Base-by-base conservation (phyloP, 2,888 invertebrate genomes). In the Acanthococcus lagerstroemiae region DNA sequence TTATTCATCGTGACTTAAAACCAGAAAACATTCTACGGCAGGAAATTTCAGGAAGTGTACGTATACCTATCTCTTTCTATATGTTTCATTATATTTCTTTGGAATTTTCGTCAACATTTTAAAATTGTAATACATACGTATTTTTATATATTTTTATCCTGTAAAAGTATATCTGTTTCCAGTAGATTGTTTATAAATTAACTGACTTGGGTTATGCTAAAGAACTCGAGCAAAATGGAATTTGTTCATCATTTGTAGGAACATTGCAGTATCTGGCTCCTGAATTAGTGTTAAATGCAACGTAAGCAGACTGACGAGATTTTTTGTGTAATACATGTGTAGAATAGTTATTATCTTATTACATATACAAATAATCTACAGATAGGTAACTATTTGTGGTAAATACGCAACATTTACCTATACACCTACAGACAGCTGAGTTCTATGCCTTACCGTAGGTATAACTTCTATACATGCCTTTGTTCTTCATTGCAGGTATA, bases 231-330 rank as follows among this genome's bases (percentile, higher is more conserved):
- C 57, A 57, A 21, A 45, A 45, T 57, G 57, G 44, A 24, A 9
- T 44, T 21, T 57, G 45, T n/a, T 57, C 57, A 15, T 57, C 57
- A 4, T 57, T 57, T n/a, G 57, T 57, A 1, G 57, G 57, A 24
- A 57, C 57, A 2, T 17, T 57, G 5, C 57, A 57, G 24, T 57
- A 57, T 44, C 21, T 57, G 17, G 57, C 57, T n/a, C 57, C 57
- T 3, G 57, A 57, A 45, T 57, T 57, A 57, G 37, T 57, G 37
- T 57, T 57, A 45, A 45, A 45, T n/a, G 57, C 25, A 57, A 57
- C 44, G 57, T 57, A 57, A 7, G 57, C n/a, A 24, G 17, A 45
- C 21, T 24, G 19, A 15, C 7, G 15, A 48, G 6, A 48, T 17
- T 7, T 48, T 17, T n/a, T 37, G 12, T 37, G n/a, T 37, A 37